Percentiles rank a stretch among this genome's conserved stretches.
These are phyloP conservation scores for Aphelocoma coerulescens DNA, from an alignment of 2,113 vertebrate genomes.

Conservation along the genomic window DNA sequence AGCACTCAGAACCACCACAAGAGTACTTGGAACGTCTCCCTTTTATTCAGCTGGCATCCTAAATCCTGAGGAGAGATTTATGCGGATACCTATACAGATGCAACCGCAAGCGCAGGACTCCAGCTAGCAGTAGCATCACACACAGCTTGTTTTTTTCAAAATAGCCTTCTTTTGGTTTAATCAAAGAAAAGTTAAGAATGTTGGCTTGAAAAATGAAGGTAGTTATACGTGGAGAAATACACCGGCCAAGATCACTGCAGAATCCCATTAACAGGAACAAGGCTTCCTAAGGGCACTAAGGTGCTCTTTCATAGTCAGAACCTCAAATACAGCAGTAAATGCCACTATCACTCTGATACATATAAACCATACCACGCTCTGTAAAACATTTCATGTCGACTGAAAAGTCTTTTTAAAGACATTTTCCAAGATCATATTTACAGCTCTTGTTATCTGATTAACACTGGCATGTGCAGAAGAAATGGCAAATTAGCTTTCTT, in stretches of 20 bases:
- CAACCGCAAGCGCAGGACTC: not conserved
- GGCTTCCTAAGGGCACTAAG: not conserved
- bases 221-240: not conserved
- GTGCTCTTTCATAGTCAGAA: not conserved
- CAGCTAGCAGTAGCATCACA: not conserved
- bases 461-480: not conserved
- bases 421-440: not conserved
- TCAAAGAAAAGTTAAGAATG: not conserved
- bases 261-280: not conserved
- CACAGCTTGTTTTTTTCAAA: not conserved
- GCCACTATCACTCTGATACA: not conserved
- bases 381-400: not conserved
- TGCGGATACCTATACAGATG: not conserved
- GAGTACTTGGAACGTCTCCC: not conserved
- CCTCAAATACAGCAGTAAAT: not conserved
- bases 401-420: not conserved
- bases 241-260: not conserved
- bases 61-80: not conserved
- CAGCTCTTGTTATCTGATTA: not conserved
- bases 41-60: slow-evolving; percentile 2
- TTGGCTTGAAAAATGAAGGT: not conserved
- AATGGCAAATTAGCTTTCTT: not conserved
- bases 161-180: not conserved
- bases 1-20: not conserved
- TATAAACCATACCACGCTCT: not conserved